Percentiles rank a stretch among this genome's conserved stretches.
Conservation (phyloP, 2,113 vertebrate species). For the Puntigrus tetrazona region DNA sequence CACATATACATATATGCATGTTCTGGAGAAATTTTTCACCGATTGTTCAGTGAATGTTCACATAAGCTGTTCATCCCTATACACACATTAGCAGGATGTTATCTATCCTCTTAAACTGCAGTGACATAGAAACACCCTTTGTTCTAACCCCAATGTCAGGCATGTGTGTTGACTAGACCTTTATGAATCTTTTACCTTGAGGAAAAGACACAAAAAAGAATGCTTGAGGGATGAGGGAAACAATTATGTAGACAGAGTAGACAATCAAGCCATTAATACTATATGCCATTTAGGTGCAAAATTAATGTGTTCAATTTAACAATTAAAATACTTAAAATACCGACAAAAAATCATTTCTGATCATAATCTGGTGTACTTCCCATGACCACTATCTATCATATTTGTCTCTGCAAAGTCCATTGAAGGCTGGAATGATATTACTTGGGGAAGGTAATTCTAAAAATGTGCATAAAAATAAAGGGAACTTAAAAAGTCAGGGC, state of each 20-base stretch:
- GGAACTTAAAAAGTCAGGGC: not conserved
- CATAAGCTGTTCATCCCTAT: constrained; percentile 13
- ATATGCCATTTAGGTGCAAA: too few relatives aligned
- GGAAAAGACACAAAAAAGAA: not conserved
- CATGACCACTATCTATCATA: too few relatives aligned
- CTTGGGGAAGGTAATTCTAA: not conserved
- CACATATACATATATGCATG: too few relatives aligned
- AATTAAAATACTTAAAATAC: too few relatives aligned
- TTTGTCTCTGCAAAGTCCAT: not conserved
- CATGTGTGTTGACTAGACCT: not conserved
- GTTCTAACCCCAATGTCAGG: not conserved
- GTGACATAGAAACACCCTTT: constrained; percentile 17
- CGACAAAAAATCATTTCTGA: too few relatives aligned
- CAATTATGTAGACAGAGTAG: not conserved
- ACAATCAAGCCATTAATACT: not conserved
- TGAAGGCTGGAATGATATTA: not conserved
- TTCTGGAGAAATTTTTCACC: not conserved
- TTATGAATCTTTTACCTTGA: not conserved
- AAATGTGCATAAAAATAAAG: not conserved
- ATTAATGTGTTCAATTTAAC: too few relatives aligned
- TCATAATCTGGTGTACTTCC: too few relatives aligned
- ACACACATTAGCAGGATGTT: constrained; percentile 20
- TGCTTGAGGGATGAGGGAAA: not conserved
- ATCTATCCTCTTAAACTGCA: not conserved
- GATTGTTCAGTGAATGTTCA: not conserved